Base-by-base conservation (phyloP, 2,888 invertebrate genomes). In the Eupsilia transversa region DNA sequence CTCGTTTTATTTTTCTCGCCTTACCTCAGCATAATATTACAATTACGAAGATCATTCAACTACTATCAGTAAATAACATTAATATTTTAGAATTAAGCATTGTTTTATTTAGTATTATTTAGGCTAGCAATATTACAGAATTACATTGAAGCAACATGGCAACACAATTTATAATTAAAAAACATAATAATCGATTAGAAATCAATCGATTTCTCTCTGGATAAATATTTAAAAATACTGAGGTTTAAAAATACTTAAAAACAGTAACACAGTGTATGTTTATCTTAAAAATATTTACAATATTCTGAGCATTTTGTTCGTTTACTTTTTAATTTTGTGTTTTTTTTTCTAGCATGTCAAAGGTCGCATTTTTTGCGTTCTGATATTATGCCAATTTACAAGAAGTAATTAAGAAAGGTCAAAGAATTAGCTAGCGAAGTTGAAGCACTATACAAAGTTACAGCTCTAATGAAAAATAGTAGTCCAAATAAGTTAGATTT, bases 51-150 rank as follows among this genome's bases (percentile, higher is more conserved):
- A 92, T 91, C 89, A 91, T 90, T 92, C 91, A 92, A 93, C 95
- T 94, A 95, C 95, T 95, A 94, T 94, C 94, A 94, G 93, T 96
- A 94, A 95, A 94, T 95, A 96, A 96, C 95, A 95, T 95, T 94
- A 94, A 95, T 94, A 93, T 93, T 92, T 93, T 93, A 93, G 92
- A 94, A 93, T 91, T 92, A 95, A 95, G 94, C 94, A 93, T 92
- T 79, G 89, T 91, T 90, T 89, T 88, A 85, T 75, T 86, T 86
- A 88, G 63, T 83, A 89, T 90, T 92, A 91, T 90, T 92, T 94
- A 94, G 85, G 91, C 94, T 95, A 95, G 94, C 93, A 93, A 93
- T 90, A 92, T 92, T 94, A 94, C 93, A 92, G 90, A 92, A 91
- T 91, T 92, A 92, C 92, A 91, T 88, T 86, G 86, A 93, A 92